Evolutionary conservation across 2,888 invertebrate genomes (phyloP).

Genomic region (Acrobeloides nanus): DNA sequence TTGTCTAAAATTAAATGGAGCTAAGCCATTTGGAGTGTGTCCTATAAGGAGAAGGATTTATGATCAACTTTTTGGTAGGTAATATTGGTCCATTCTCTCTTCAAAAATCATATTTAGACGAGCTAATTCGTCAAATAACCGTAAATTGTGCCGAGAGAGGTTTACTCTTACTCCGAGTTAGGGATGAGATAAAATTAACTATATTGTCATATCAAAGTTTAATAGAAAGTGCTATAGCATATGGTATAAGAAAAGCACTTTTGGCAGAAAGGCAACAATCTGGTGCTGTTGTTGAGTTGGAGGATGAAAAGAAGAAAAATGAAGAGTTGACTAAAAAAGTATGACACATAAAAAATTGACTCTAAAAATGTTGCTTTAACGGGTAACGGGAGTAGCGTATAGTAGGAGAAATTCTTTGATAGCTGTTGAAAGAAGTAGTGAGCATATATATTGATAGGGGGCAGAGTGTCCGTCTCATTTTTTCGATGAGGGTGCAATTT

Average conservation of each 20-base stretch:
- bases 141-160: constrained; percentile 94
- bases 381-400: too few relatives aligned
- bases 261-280: constrained; percentile 69
- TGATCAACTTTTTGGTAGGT: constrained; percentile 41
- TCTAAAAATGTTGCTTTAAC: too few relatives aligned
- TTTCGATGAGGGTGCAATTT: constrained; percentile 1
- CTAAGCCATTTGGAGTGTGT: constrained; percentile 57
- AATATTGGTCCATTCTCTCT: not conserved
- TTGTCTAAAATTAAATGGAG: constrained; percentile 79
- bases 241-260: constrained; percentile 89
- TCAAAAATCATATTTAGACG: constrained; percentile 60
- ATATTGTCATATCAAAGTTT: constrained; percentile 91
- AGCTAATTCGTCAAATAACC: constrained; percentile 82
- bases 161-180: constrained; percentile 76
- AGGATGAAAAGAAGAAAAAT: constrained; percentile 23
- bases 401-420: too few relatives aligned
- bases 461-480: too few relatives aligned
- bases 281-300: constrained; percentile 28
- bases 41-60: constrained; percentile 43
- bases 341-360: too few relatives aligned
- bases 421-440: too few relatives aligned
- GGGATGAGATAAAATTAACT: constrained; percentile 92
- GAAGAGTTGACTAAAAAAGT: constrained; percentile 23
- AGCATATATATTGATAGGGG: too few relatives aligned
- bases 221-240: constrained; percentile 93